Conservation (phyloP, 64 coral and sea anemone species). For the Anthopleura sola region DNA sequence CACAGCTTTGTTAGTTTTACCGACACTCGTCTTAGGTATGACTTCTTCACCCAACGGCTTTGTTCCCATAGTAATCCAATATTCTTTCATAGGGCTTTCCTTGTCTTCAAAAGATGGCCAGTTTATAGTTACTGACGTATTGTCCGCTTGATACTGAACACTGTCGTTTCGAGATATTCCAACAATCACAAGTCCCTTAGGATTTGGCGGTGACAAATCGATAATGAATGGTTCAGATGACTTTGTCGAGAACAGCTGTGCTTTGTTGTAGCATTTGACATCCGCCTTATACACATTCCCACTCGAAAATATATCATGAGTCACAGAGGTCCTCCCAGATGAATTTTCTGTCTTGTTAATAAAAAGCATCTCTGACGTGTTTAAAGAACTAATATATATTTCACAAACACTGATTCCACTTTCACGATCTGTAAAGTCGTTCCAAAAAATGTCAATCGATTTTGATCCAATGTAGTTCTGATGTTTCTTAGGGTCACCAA, state of each 20-base stretch:
- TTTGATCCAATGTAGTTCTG: constrained; percentile 16
- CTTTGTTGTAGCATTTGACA: constrained; percentile 65
- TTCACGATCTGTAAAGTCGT: constrained; percentile 42
- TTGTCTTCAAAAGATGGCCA: constrained; percentile 61
- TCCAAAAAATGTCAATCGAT: constrained; percentile 28
- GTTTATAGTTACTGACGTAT: constrained; percentile 9
- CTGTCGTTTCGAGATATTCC: constrained; percentile 43
- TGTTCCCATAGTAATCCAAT: constrained; percentile 44
- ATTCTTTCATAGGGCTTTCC: constrained; percentile 61
- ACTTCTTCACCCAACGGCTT: constrained; percentile 43
- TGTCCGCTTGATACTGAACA: constrained; percentile 56
- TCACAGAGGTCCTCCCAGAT: neutral
- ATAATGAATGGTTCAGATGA: constrained; percentile 41
- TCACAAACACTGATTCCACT: constrained; percentile 51
- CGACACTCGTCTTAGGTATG: constrained; percentile 34
- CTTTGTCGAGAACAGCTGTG: constrained; percentile 7
- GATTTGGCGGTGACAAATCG: constrained; percentile 45
- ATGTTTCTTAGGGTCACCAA: constrained; percentile 14
- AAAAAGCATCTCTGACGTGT: neutral
- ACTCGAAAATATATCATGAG: neutral
- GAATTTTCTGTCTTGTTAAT: neutral
- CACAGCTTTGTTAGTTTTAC: constrained; percentile 35
- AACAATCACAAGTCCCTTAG: constrained; percentile 15
- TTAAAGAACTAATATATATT: neutral
- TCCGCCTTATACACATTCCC: constrained; percentile 33